phyloP scores from a whole-genome alignment of 2,797 vertebrate species.

The Dryobates pubescens region DNA sequence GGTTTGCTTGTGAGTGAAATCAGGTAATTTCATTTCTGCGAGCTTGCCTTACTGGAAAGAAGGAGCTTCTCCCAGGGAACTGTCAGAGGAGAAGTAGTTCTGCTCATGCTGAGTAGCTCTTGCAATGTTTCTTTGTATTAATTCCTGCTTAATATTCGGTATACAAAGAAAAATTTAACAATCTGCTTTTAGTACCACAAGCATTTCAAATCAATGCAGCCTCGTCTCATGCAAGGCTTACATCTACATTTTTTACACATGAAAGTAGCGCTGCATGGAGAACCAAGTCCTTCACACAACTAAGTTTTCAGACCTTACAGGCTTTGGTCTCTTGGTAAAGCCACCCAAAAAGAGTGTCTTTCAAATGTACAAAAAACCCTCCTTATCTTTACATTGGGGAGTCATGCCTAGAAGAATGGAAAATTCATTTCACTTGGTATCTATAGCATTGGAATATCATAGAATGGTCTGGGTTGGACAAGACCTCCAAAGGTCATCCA shows the following conservation, averaged over 20 bases:
- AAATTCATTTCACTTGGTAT: background rate
- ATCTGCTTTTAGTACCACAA: background rate
- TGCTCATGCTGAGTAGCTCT: background rate
- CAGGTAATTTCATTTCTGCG: background rate
- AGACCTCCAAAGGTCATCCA: too few species aligned
- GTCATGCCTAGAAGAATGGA: accelerated
- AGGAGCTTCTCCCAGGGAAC: background rate
- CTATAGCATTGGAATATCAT: background rate
- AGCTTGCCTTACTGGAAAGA: background rate
- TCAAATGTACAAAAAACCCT: background rate
- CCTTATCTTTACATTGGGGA: background rate
- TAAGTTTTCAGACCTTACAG: background rate
- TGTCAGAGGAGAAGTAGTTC: background rate
- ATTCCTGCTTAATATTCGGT: background rate
- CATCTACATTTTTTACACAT: accelerated
- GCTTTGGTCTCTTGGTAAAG: background rate
- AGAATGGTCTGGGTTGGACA: too few species aligned
- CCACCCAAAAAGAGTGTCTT: background rate
- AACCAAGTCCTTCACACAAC: accelerated
- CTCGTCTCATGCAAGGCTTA: background rate
- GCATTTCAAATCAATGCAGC: background rate
- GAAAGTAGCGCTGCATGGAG: background rate
- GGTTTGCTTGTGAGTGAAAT: background rate
- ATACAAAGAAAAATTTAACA: background rate
- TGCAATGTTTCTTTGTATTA: background rate